Base-by-base conservation (phyloP, 23 tunicate species). In the Oikopleura albicans region DNA sequence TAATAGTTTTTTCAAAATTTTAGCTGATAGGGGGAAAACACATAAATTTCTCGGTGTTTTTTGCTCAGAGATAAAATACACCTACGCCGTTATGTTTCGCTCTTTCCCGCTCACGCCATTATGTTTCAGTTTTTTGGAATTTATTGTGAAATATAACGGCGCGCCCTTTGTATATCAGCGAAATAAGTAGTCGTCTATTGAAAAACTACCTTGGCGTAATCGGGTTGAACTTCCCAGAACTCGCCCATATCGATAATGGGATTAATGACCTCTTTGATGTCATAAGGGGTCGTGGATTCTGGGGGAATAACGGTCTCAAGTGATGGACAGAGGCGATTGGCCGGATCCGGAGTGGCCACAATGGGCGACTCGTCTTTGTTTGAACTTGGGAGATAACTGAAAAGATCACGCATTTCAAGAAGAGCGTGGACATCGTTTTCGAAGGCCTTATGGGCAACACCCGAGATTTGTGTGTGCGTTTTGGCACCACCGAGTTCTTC, bases 401-500 rank as follows among this genome's bases (percentile, higher is more conserved):
- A 93, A 39, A 93, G 90, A 56, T 93, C 86, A n/a, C 98, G 85
- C 31, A 93, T 86, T 86, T 90, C 84, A 39, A 93, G 40, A 38
- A 93, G 87, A 31, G 98, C 98, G 40, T 93, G 94, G 12, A 93
- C 87, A 83, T 93, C 98, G 83, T 93, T 88, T 83, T 93, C 98
- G 86, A 93, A 93, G 1, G 98, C 98, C 83, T 87, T 84, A 57
- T 93, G 98, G 0, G 98, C 94, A n/a, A 93, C 98, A 29, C 98
- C 98, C 0, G 98, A 93, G 39, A 93, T 86, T 12, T 90, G 86
- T 35, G 98, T 93, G 87, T 93, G 98, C 22, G 98, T 85, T 88
- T 93, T 93, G 0, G 98, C 98, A 27, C 98, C 98, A 33, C 98
- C 98, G 8, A 93, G 86, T 39, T 93, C 98, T n/a, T 93, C 98